phyloP scores from a whole-genome alignment of 2,797 vertebrate genomes.

The Halcyon leucocephala region DNA sequence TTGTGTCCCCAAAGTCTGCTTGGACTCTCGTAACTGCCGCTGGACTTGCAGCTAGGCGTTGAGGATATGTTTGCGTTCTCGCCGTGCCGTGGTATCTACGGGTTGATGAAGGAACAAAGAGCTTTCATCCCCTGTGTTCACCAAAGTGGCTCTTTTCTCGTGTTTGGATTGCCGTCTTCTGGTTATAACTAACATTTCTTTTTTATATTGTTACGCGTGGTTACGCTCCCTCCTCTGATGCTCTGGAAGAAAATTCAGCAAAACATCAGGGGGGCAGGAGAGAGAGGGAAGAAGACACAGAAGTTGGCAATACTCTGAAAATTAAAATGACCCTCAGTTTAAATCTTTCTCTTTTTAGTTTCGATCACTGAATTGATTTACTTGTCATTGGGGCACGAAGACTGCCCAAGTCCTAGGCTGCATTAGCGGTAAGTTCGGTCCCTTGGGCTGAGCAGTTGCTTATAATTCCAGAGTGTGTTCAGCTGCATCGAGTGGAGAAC shows the following conservation, averaged over 20 bases:
- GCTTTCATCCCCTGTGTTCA: rapidly evolving
- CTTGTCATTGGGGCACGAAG: neutral
- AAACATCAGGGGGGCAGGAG: rapidly evolving
- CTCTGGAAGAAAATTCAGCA: neutral
- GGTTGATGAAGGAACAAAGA: neutral
- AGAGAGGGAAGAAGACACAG: rapidly evolving
- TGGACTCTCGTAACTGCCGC: neutral
- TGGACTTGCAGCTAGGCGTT: neutral
- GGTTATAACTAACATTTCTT: neutral
- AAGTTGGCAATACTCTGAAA: neutral
- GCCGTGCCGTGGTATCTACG: rapidly evolving
- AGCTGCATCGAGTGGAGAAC: neutral
- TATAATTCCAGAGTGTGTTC: rapidly evolving
- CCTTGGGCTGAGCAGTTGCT: rapidly evolving
- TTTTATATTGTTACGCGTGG: neutral
- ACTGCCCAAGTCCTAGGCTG: neutral
- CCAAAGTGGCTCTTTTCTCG: neutral
- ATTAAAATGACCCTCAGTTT: neutral
- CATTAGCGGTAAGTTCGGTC: neutral
- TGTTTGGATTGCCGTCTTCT: neutral
- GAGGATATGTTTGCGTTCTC: rapidly evolving
- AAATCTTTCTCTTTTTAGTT: neutral
- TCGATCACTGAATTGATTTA: neutral
- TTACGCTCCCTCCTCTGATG: neutral
- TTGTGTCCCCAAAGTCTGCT: neutral